Percentiles rank a stretch among this genome's conserved stretches.
Conservation (phyloP, 2,113 vertebrate species). For the Nesogale talazaci region DNA sequence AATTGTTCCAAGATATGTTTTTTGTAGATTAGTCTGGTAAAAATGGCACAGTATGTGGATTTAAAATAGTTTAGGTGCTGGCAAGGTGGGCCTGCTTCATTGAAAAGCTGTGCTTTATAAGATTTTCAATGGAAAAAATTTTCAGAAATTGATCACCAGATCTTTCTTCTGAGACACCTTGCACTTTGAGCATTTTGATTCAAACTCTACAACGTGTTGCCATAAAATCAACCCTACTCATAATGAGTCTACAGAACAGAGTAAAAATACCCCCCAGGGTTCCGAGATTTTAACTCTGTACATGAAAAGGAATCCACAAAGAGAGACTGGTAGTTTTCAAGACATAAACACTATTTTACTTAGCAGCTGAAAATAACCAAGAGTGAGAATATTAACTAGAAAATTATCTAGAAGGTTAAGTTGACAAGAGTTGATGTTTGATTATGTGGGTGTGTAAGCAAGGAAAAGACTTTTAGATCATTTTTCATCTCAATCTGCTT, state of each 20-base stretch:
- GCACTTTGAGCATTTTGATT: not conserved
- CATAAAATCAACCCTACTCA: too few species aligned
- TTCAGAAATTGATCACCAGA: not conserved
- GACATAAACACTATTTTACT: too few species aligned
- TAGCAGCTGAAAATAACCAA: not conserved
- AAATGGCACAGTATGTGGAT: not conserved
- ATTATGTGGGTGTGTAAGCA: not conserved
- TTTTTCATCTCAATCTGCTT: not conserved
- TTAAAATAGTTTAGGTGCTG: not conserved
- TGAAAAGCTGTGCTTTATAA: not conserved
- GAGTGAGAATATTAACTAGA: not conserved
- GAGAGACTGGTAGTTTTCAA: too few species aligned
- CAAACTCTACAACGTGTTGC: too few species aligned
- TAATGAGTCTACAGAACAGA: too few species aligned
- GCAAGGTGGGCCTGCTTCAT: not conserved
- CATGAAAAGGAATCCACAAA: too few species aligned
- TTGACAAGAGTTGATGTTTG: not conserved
- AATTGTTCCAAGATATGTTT: not conserved
- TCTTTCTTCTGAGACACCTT: not conserved
- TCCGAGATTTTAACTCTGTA: too few species aligned
- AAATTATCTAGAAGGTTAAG: not conserved
- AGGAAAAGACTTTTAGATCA: not conserved
- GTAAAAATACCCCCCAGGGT: too few species aligned
- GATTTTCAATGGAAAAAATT: not conserved
- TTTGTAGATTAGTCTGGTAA: not conserved